A percentile compares a stretch with the other conserved stretches of the same genome.
Conservation (phyloP, 2,888 invertebrate genomes). For the Tortricodes alternella region DNA sequence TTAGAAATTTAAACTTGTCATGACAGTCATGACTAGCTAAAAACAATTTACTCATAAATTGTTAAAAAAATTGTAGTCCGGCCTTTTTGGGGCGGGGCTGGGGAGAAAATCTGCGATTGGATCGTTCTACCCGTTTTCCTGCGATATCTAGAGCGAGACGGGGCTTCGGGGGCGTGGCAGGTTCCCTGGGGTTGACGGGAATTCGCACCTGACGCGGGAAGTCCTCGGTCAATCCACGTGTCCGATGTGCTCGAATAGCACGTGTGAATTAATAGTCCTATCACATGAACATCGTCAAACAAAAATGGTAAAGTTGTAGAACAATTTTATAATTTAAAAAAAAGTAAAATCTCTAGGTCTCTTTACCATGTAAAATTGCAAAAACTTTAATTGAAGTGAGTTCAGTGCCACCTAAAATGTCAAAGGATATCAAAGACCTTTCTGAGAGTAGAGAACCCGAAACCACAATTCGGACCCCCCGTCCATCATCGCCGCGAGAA, state of each 20-base stretch:
- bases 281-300: not conserved
- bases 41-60: not conserved
- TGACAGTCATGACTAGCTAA: conserved; percentile 4
- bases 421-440: conserved; percentile 43
- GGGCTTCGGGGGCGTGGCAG: conserved; percentile 51
- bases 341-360: too few relatives aligned
- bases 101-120: conserved; percentile 51
- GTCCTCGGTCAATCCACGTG: conserved; percentile 59
- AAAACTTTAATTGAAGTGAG: not conserved
- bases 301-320: not conserved
- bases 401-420: conserved; percentile 41
- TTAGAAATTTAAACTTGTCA: too few relatives aligned
- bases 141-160: conserved; percentile 44
- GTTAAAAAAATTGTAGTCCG: conserved; percentile 7
- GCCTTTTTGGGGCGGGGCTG: conserved; percentile 44
- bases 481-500: conserved; percentile 90
- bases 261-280: conserved; percentile 42
- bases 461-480: conserved; percentile 55
- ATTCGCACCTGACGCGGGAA: conserved; percentile 57
- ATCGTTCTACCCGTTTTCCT: conserved; percentile 47
- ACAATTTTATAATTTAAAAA: not conserved
- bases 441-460: conserved; percentile 44
- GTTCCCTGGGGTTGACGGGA: conserved; percentile 47
- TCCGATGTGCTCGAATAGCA: conserved; percentile 46
- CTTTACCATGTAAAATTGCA: too few relatives aligned